Base-by-base conservation (phyloP, 2,888 invertebrate genomes). In the Mimas tiliae region DNA sequence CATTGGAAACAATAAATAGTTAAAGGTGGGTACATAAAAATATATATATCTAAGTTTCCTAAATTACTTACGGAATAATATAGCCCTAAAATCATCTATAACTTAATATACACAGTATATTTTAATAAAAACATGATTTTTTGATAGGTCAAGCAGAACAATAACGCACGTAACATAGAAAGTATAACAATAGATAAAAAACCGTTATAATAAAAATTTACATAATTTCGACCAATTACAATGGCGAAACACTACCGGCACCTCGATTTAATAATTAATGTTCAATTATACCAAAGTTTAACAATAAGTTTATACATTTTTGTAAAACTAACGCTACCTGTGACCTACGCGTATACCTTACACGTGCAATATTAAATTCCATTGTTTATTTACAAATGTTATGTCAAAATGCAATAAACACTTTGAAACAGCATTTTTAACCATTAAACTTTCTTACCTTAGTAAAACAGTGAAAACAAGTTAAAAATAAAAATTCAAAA, bases 371-470 rank as follows among this genome's bases (percentile, higher is more conserved):
- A 47, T 33, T 14, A 64, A 11, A 64, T 64, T 16, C 11, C 38
- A 47, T 21, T 64, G 64, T 64, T 64, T 64, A 55, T 64, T 64
- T 64, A 64, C 65, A 52, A 66, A 66, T 48, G 42, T 12, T 42
- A 58, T 42, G 58, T 58, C 34, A 63, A 45, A 63, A n/a, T 19
- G 16, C 50, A 66, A 47, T 52, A 45, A 19, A 53, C 47, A 66
- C 12, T 8, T 53, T 19, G n/a, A n/a, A 48, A 48, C 33, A 33
- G 21, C 16, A 64, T 63, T 66, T 48, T 64, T 19, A 48, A 53
- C 21, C 58, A 55, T 48, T 34, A 65, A 66, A 66, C 51, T 14
- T 55, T 72, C 76, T 75, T 71, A 76, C 75, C 72, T 55, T 63
- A 48, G 33, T 63, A 67, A 68, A 48, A 64, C 34, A 67, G 64